These are phyloP conservation scores for Cryptosula pallasiana DNA, from an alignment of 2,888 invertebrate genomes.

Conservation along the genomic window DNA sequence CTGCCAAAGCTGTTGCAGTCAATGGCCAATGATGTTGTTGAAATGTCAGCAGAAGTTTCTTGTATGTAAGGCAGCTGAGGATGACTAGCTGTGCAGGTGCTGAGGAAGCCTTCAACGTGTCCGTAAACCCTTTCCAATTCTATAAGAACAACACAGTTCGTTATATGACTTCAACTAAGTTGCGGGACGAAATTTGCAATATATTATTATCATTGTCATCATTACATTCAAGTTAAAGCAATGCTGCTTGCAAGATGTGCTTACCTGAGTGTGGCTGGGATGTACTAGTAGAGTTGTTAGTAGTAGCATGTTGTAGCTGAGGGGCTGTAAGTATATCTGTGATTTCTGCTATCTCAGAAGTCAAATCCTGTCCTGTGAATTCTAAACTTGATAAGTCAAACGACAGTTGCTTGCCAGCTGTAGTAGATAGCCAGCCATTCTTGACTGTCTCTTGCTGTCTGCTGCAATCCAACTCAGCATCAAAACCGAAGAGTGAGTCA, in stretches of 20 bases:
- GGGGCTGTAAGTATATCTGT: background rate
- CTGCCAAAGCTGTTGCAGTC: background rate
- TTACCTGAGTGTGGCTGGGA: background rate
- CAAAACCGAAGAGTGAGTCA: slow-evolving; percentile 13
- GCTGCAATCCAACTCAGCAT: background rate
- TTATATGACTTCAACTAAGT: background rate
- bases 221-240: no score
- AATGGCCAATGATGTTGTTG: background rate
- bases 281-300: background rate
- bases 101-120: background rate
- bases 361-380: background rate
- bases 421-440: slow-evolving; percentile 14
- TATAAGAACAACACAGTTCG: background rate
- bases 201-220: no score
- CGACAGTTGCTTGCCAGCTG: background rate
- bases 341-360: background rate
- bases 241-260: no score
- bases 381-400: no score
- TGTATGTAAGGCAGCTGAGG: background rate
- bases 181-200: no score
- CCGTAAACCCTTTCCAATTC: slow-evolving; percentile 8
- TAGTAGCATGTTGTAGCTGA: background rate
- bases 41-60: background rate
- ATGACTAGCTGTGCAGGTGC: background rate
- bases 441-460: background rate